Base-by-base conservation (phyloP, 2,797 vertebrate genomes). In the Limnodromus scolopaceus region DNA sequence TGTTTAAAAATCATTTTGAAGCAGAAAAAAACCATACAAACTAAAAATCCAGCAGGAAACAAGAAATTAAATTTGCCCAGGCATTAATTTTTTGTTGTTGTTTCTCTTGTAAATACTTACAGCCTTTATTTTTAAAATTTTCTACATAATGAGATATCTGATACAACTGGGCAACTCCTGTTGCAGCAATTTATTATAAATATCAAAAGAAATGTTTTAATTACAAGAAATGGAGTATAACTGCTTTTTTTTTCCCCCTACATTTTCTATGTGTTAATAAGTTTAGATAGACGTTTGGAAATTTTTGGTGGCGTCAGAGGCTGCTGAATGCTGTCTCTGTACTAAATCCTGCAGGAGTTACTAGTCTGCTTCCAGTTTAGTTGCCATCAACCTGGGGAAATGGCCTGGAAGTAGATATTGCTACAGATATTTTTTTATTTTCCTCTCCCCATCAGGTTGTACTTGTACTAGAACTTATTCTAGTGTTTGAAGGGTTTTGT, bases 1-100 rank as follows among this genome's bases (percentile, higher is more conserved):
- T 97, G 84, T 96, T 96, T 97, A 94, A 97, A 97, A 97, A 97
- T 93, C 43, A 96, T 97, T 88, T 83, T 95, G 92, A 97, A 96
- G 71, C 8, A 19, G 66, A 78, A 86, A 51, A 54, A 83, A 87
- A 51, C 23, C 92, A 85, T 65, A 58, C 16, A 81, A 89, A 45
- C 38, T 32, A 41, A 4, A 88, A 94, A 55, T 70, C 83, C 58
- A 71, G 4, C 46, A 94, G 76, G 81, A 94, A 75, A 41, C 84
- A 93, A 76, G 75, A 96, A 88, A 94, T 93, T 64, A 34, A n/a
- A 34, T 91, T 93, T 93, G 22, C 23, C 30, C 72, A 39, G 39
- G 57, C 36, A 34, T 77, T 74, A 11, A 27, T 22, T 48, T 51
- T 43, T n/a, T 41, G 28, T 38, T 13, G 6, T 36, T 93, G 11